These are phyloP conservation scores for Ceratoteleas bidentatus DNA, from an alignment of 1,140 invertebrate species.

Conservation along the genomic window DNA sequence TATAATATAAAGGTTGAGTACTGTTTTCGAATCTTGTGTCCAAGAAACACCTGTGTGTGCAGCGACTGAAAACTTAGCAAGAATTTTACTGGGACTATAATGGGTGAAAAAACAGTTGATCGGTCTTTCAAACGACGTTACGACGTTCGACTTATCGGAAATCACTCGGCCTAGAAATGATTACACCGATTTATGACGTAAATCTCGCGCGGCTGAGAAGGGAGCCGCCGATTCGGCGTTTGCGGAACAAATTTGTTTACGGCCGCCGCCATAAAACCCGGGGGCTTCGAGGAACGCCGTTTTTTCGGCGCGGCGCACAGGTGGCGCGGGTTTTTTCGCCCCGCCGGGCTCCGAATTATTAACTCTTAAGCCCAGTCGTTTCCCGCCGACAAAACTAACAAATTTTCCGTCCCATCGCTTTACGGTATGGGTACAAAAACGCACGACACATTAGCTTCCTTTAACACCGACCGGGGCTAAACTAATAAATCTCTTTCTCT, in stretches of 20 bases:
- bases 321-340: constrained; percentile 30
- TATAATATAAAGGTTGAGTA: no score
- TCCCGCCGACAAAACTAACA: constrained; percentile 13
- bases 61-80: no score
- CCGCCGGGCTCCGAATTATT: constrained; percentile 5
- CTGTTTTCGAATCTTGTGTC: no score
- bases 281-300: constrained; percentile 46
- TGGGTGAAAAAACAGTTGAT: background rate
- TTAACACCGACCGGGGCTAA: no score
- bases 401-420: no score
- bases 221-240: constrained; percentile 13
- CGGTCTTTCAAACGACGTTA: background rate
- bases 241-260: constrained; percentile 59
- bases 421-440: no score
- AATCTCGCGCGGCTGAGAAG: constrained; percentile 22
- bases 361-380: constrained; percentile 49
- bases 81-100: no score
- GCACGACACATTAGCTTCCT: background rate
- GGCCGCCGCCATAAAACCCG: constrained; percentile 41
- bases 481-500: no score
- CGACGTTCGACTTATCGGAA: constrained; percentile 2
- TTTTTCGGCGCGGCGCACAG: constrained; percentile 33
- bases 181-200: constrained; percentile 47
- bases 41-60: no score
- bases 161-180: constrained; percentile 33